These are phyloP conservation scores for Ferdinandea cuprea DNA, from an alignment of 2,888 invertebrate species.

Conservation along the genomic window DNA sequence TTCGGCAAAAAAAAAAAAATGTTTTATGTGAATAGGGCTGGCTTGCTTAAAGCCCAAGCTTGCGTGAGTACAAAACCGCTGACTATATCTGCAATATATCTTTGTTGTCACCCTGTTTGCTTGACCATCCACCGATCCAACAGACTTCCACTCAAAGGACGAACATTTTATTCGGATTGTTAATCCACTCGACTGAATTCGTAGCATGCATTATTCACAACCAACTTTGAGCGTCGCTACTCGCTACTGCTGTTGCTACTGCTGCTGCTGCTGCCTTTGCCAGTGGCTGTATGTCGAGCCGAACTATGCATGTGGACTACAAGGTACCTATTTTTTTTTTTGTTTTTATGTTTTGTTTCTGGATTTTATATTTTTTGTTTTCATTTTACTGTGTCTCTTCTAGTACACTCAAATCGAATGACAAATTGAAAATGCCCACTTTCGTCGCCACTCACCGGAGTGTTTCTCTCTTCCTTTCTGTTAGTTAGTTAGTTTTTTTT, in stretches of 20 bases:
- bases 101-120: conserved; percentile 44
- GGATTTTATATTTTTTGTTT: conserved; percentile 13
- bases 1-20: too few species aligned
- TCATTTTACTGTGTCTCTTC: conserved; percentile 30
- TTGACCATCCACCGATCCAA: conserved; percentile 21
- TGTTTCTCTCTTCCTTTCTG: conserved; percentile 25
- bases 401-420: conserved; percentile 68
- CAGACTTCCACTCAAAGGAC: conserved; percentile 59
- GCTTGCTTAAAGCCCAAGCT: too few species aligned
- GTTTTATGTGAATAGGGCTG: too few species aligned
- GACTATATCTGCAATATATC: too few species aligned
- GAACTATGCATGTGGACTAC: conserved; percentile 59
- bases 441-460: conserved; percentile 42
- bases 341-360: too few species aligned
- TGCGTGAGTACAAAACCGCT: too few species aligned
- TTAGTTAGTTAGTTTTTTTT: too few species aligned
- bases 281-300: conserved; percentile 36
- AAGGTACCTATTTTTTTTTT: conserved; percentile 51
- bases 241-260: conserved; percentile 23
- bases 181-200: conserved; percentile 71
- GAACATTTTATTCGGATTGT: conserved; percentile 70
- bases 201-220: conserved; percentile 71
- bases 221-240: conserved; percentile 48
- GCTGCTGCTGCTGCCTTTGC: conserved; percentile 38
- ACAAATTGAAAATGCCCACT: conserved; percentile 71